These are phyloP conservation scores for Styela clava DNA, from an alignment of 23 tunicate species.

Conservation along the genomic window DNA sequence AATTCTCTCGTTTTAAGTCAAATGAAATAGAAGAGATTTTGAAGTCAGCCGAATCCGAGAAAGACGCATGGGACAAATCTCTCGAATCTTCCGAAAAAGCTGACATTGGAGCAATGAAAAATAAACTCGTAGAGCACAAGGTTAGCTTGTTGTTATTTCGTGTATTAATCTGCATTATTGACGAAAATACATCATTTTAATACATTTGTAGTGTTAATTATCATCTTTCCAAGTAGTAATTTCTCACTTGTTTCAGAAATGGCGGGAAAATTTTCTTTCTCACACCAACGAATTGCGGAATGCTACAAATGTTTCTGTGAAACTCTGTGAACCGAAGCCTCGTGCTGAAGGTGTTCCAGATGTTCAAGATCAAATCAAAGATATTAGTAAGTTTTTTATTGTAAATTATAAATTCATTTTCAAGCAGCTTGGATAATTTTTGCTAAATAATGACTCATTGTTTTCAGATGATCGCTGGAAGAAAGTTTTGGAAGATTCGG, in stretches of 20 bases:
- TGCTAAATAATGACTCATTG: not conserved
- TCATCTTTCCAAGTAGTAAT: no score
- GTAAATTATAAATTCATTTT: not conserved
- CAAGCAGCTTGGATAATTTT: not conserved
- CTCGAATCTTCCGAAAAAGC: conserved; percentile 1
- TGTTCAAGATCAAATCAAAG: conserved; percentile 21
- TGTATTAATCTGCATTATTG: no score
- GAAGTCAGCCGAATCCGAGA: not conserved
- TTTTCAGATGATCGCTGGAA: conserved; percentile 40
- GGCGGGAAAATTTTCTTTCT: conserved; percentile 34
- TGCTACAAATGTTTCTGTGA: not conserved
- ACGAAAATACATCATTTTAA: no score
- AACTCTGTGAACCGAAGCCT: conserved; percentile 31
- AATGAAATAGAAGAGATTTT: not conserved
- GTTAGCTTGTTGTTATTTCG: conserved; percentile 1
- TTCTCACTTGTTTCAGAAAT: conserved; percentile 14
- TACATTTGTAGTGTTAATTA: no score
- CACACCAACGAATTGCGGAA: conserved; percentile 25
- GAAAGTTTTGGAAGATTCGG: conserved; percentile 16
- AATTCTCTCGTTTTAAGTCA: not conserved
- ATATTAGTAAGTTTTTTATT: conserved; percentile 9
- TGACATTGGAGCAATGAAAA: conserved; percentile 10
- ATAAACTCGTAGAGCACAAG: conserved; percentile 15
- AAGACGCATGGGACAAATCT: conserved; percentile 2
- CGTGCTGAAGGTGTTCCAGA: conserved; percentile 36